Evolutionary conservation across 2,797 vertebrate genomes (phyloP).

Genomic region (Anisognathus igniventris): DNA sequence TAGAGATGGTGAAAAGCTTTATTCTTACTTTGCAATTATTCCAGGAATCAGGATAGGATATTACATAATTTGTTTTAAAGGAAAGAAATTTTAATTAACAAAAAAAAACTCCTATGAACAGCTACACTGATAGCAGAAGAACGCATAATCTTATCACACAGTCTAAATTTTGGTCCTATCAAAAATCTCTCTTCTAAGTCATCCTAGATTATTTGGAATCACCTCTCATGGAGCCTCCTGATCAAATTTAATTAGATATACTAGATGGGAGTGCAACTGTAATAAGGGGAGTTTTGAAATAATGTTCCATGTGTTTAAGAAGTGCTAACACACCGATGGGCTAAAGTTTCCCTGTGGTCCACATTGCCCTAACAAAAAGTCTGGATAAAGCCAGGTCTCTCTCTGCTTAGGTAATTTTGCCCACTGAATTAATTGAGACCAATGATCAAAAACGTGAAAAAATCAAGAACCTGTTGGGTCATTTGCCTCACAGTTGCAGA

Average conservation of each 20-base stretch:
- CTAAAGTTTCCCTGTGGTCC: neutral
- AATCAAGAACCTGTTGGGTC: neutral
- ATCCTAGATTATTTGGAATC: neutral
- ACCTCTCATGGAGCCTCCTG: neutral
- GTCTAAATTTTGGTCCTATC: neutral
- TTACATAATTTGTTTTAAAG: neutral
- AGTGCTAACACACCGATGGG: rapidly evolving
- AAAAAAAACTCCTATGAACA: neutral
- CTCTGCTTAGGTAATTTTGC: neutral
- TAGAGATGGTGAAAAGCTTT: neutral
- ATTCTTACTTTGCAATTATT: neutral
- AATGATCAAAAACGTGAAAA: neutral
- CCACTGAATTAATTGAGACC: neutral
- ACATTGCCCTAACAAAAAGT: neutral
- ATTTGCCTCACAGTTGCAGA: neutral
- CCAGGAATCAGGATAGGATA: neutral
- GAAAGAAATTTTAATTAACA: neutral
- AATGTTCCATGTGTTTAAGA: neutral
- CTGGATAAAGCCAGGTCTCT: neutral
- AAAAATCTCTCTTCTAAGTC: neutral
- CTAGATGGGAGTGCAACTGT: neutral
- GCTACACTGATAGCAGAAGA: neutral
- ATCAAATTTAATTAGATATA: neutral
- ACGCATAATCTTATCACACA: neutral
- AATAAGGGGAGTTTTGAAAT: neutral